phyloP scores from a whole-genome alignment of 2,113 vertebrate species.

The Anarhynchus alexandrinus region DNA sequence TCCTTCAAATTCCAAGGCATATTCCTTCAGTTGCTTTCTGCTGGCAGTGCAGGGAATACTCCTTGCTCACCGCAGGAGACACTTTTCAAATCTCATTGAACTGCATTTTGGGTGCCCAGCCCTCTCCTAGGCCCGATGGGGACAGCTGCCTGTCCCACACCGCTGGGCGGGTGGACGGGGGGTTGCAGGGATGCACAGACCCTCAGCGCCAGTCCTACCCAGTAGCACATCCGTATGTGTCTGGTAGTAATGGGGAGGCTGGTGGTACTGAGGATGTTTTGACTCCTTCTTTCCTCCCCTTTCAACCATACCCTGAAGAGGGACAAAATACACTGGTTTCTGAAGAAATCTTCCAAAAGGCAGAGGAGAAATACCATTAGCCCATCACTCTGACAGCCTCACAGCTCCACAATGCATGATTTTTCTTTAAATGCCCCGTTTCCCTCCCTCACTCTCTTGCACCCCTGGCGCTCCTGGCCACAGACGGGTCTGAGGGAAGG shows the following conservation, averaged over 20 bases:
- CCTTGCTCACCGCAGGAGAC: neutral
- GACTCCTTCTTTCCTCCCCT: neutral
- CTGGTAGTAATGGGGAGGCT: neutral
- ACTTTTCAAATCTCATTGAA: neutral
- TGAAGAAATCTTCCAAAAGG: neutral
- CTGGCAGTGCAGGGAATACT: neutral
- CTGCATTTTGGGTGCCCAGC: neutral
- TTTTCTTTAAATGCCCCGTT: neutral
- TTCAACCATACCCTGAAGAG: neutral
- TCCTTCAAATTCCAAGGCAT: neutral
- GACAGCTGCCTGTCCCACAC: accelerated
- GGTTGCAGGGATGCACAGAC: neutral
- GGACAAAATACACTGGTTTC: neutral
- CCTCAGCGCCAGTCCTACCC: neutral
- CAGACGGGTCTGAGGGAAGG: neutral
- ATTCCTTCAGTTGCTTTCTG: neutral
- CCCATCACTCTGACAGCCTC: neutral
- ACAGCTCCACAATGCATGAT: neutral
- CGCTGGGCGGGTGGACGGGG: neutral
- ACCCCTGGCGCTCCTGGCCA: neutral
- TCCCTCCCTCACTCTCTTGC: neutral
- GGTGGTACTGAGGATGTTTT: neutral
- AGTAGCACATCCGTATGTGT: neutral
- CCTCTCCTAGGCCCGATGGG: neutral
- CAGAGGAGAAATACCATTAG: neutral